Evolutionary conservation across 2,113 vertebrate genomes (phyloP).

Genomic region (Marcusenius ussheri): DNA sequence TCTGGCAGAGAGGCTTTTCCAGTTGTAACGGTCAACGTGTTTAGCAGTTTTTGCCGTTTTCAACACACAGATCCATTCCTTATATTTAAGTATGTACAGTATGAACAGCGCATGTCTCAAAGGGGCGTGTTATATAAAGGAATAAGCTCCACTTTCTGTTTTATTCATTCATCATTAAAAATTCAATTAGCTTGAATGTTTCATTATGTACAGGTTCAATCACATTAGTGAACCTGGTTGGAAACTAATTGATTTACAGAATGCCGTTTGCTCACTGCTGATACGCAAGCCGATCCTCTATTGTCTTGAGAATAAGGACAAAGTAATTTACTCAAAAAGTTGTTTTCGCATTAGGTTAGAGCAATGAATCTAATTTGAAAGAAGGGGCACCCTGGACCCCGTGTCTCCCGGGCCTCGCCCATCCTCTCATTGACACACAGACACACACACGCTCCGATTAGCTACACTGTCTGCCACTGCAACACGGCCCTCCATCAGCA

Average conservation of each 20-base stretch:
- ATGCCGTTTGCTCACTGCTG: constrained; percentile 32
- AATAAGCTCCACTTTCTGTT: constrained; percentile 28
- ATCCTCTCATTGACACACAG: constrained; percentile 73
- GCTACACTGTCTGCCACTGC: constrained; percentile 67
- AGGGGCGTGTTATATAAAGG: constrained; percentile 25
- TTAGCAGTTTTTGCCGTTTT: not conserved
- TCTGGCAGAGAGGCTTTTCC: not conserved
- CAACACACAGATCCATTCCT: not conserved
- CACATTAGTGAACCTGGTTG: constrained; percentile 39
- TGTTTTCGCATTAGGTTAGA: constrained; percentile 82
- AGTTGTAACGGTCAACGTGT: not conserved
- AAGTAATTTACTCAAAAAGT: constrained; percentile 76
- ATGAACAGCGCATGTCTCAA: not conserved
- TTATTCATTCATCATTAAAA: constrained; percentile 39
- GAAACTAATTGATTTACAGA: constrained; percentile 47
- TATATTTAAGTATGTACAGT: not conserved
- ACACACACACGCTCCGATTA: constrained; percentile 69
- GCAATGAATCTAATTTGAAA: constrained; percentile 87
- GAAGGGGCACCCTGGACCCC: constrained; percentile 69
- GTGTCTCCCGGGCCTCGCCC: constrained; percentile 71
- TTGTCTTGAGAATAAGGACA: constrained; percentile 42
- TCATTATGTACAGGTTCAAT: constrained; percentile 49
- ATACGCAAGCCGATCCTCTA: constrained; percentile 39
- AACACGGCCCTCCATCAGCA: constrained; percentile 76
- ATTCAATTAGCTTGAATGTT: constrained; percentile 52